These are phyloP conservation scores for Limnothrissa miodon DNA, from an alignment of 2,113 vertebrate genomes.

Conservation along the genomic window DNA sequence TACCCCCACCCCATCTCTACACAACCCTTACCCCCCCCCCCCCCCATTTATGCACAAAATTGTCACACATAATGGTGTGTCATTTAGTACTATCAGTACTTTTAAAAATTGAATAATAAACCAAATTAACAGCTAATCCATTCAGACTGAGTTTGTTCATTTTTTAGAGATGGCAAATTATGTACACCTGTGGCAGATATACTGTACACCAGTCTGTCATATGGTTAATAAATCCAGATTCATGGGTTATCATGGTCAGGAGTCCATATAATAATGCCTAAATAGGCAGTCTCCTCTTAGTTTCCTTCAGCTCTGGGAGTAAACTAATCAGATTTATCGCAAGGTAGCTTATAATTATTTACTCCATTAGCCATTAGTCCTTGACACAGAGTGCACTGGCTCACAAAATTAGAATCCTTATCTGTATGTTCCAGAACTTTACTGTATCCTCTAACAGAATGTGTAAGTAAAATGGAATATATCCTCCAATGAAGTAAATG, in stretches of 20 bases:
- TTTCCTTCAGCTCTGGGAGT: constrained; percentile 54
- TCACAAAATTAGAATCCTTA: constrained; percentile 97
- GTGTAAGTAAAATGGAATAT: constrained; percentile 70
- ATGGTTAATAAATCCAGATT: constrained; percentile 36
- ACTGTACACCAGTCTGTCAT: neutral
- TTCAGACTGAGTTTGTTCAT: neutral
- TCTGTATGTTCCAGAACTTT: constrained; percentile 83
- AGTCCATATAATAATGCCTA: constrained; percentile 60
- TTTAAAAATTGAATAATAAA: neutral
- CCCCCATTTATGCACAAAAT: too few relatives aligned
- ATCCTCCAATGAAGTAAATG: constrained; percentile 39
- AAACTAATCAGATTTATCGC: constrained; percentile 78
- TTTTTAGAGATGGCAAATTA: neutral
- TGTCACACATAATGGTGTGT: neutral
- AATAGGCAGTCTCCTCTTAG: constrained; percentile 48
- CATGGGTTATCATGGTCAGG: constrained; percentile 55
- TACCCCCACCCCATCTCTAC: too few relatives aligned
- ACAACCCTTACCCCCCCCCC: too few relatives aligned
- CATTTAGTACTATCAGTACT: neutral
- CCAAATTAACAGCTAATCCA: too few relatives aligned
- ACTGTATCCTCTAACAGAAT: constrained; percentile 74
- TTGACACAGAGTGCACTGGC: constrained; percentile 77
- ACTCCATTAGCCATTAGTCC: constrained; percentile 81
- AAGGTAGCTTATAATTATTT: constrained; percentile 89
- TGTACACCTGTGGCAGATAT: neutral